Base-by-base conservation (phyloP, 2,797 vertebrate species). In the Pagetopsis macropterus region DNA sequence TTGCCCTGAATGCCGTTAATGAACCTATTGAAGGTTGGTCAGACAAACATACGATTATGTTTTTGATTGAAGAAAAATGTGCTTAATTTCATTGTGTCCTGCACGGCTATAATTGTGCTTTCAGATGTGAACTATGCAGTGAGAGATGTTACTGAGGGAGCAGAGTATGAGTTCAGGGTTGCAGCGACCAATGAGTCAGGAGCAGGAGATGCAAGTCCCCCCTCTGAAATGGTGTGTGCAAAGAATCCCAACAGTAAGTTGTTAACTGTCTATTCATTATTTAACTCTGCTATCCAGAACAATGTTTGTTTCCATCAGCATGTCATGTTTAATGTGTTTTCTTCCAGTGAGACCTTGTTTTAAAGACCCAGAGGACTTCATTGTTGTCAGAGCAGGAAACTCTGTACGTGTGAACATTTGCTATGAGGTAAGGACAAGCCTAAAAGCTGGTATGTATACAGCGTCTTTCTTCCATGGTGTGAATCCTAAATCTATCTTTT, bases 91-190 rank as follows among this genome's bases (percentile, higher is more conserved):
- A 17, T 41, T 13, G 4, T 21, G 13, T 11, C 11, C 16, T 45
- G 9, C n/a, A 17, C 43, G 72, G 9, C 2, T 41, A 5, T 13
- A 21, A 23, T 77, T 16, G 31, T 14, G 46, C 17, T 75, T 80
- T 65, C 61, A 94, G 93, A 46, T 8, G 62, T 87, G 87, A 90
- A 89, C 76, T 95, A 92, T 63, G 90, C 87, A 0, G 93, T 95
- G 37, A 91, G 76, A 7, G 88, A 91, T 15, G 27, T 98, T 55
- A 91, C 90, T 49, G 95, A 94, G 19, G 97, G 96, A 44, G 76
- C 94, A 54, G 95, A 95, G 71, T 97, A 97, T 0, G 95, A 97
- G 79, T 98, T 97, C 79, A 95, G 96, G 4, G 95, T 98, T 89
- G 92, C 92, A 4, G 96, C 95, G 2, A 92, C 98, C 85, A 96